A percentile compares a stretch with the other conserved stretches of the same genome.
phyloP scores from a whole-genome alignment of 37 sponge, comb jelly and placozoan species.

The Geodia barretti region DNA sequence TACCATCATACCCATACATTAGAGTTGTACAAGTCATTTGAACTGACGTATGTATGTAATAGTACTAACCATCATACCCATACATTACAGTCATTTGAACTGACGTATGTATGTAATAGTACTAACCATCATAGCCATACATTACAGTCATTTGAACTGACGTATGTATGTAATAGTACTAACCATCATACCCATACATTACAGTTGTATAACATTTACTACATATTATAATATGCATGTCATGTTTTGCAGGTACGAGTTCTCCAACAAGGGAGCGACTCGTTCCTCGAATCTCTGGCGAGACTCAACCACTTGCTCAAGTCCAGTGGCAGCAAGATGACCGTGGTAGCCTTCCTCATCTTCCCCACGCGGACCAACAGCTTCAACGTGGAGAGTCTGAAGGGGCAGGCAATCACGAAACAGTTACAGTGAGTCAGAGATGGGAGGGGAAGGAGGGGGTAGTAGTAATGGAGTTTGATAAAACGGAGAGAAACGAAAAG shows the following conservation, averaged over 20 bases:
- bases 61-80: too few species aligned
- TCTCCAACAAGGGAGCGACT: constrained; percentile 96
- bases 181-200: too few species aligned
- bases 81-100: too few species aligned
- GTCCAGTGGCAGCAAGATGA: constrained; percentile 60
- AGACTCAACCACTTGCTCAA: constrained; percentile 93
- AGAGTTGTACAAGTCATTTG: too few species aligned
- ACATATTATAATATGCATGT: neutral
- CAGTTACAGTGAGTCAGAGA: constrained; percentile 64
- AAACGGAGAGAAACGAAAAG: too few species aligned
- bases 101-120: too few species aligned
- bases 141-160: too few species aligned
- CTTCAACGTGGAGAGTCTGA: constrained; percentile 95
- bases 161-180: too few species aligned
- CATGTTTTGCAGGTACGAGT: constrained; percentile 83
- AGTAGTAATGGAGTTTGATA: neutral
- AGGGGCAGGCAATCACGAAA: constrained; percentile 94
- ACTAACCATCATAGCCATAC: too few species aligned
- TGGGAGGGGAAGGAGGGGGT: neutral
- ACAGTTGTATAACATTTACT: neutral
- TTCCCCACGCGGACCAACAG: constrained; percentile 94
- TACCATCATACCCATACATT: too few species aligned
- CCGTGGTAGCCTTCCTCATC: constrained; percentile 96
- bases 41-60: too few species aligned
- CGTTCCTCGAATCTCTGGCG: constrained; percentile 89